These are phyloP conservation scores for Indicator indicator DNA, from an alignment of 2,113 vertebrate species.

Conservation along the genomic window DNA sequence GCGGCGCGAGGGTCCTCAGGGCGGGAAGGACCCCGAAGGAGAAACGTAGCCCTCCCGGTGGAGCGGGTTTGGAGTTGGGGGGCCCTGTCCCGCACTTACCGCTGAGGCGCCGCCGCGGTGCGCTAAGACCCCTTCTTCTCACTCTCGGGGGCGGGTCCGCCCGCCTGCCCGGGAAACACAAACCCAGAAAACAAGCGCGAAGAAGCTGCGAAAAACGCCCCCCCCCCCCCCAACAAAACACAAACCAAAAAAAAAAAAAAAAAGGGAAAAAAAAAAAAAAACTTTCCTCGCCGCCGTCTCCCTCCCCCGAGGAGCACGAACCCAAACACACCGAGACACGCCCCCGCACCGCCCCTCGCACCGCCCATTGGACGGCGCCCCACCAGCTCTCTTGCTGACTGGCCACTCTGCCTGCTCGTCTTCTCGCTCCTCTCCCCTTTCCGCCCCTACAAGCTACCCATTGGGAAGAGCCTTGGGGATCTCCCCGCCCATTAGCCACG, in stretches of 20 bases:
- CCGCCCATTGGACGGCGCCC: constrained; percentile 57
- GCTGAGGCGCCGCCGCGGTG: constrained; percentile 47
- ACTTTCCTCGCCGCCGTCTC: constrained; percentile 77
- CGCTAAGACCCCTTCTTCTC: constrained; percentile 51
- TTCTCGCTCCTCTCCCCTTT: constrained; percentile 20
- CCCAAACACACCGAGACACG: constrained; percentile 77
- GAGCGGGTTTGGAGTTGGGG: not conserved
- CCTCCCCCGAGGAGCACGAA: constrained; percentile 79
- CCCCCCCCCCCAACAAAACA: too few species aligned
- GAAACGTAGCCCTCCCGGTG: not conserved
- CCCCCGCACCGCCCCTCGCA: constrained; percentile 3
- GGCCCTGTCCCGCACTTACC: constrained; percentile 25
- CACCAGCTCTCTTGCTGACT: not conserved
- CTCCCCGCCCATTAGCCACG: constrained; percentile 1
- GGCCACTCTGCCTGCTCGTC: not conserved
- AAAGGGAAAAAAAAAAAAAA: constrained; percentile 56
- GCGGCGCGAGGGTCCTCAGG: not conserved
- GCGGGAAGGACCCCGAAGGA: not conserved
- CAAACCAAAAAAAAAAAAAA: too few species aligned
- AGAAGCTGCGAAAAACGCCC: not conserved
- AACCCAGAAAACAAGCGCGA: constrained; percentile 53
- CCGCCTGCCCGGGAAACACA: constrained; percentile 42
- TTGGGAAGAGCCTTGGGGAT: not conserved
- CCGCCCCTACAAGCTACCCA: constrained; percentile 30
- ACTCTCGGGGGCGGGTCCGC: constrained; percentile 30